Conservation (phyloP, 2,888 invertebrate species). For the Apodemia mormo region DNA sequence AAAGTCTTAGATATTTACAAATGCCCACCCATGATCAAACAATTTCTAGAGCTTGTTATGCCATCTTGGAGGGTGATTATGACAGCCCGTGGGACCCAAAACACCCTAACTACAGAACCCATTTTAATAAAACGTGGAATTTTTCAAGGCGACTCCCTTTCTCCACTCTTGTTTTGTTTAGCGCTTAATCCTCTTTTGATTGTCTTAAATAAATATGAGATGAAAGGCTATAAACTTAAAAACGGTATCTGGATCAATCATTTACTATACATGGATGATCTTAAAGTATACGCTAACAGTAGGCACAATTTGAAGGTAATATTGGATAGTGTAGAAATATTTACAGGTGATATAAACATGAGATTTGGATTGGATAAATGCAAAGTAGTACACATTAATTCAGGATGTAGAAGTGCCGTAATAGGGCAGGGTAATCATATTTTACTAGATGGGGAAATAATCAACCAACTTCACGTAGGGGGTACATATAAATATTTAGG, state of each 20-base stretch:
- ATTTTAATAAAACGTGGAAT: background rate
- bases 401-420: background rate
- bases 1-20: background rate
- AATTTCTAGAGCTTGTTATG: background rate
- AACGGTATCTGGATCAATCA: background rate
- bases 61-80: constrained; percentile 20
- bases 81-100: background rate
- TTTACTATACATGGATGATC: background rate
- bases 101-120: background rate
- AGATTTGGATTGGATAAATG: constrained; percentile 24
- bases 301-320: constrained; percentile 17
- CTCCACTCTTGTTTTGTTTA: background rate
- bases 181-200: background rate
- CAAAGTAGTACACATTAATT: background rate
- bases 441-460: constrained; percentile 22
- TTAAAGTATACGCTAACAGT: background rate
- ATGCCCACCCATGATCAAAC: background rate
- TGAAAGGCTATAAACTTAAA: background rate
- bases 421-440: constrained; percentile 18
- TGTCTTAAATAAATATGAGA: background rate
- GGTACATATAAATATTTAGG: constrained; percentile 30
- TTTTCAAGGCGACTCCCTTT: constrained; percentile 20
- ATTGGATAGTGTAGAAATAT: constrained; percentile 26
- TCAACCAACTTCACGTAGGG: constrained; percentile 15
- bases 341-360: constrained; percentile 31